Base-by-base conservation (phyloP, 2,113 vertebrate genomes). In the Calidris pygmaea region DNA sequence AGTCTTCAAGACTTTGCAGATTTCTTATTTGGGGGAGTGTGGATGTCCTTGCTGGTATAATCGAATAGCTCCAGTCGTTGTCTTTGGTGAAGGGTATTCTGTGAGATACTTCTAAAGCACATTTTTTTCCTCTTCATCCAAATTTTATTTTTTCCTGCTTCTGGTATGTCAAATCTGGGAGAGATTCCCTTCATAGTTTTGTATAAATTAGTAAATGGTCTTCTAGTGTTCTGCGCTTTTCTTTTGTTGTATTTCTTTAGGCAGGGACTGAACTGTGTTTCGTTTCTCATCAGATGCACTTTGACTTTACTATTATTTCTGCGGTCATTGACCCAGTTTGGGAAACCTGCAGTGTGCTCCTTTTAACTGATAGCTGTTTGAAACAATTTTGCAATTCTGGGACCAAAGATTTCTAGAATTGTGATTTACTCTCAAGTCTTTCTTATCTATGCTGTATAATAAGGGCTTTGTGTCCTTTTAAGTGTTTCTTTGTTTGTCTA, bases 271-370 rank as follows among this genome's bases (percentile, higher is more conserved):
- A 48, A n/a, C 68, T 75, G 26, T 18, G 1, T n/a, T 56, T 17
- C 24, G 4, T 55, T 75, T 85, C 76, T 59, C 29, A n/a, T 56
- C 86, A 55, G 17, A 43, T 60, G 53, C 77, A 30, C 78, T 93
- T 96, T 62, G 82, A 58, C 74, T 85, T 93, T 6, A 21, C 66
- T 95, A 2, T 94, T 62, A 26, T 80, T 94, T 82, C 82, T 92
- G 27, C 60, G 53, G 37, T 58, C 34, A 67, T 48, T 63, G 52
- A 63, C 78, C 50, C 24, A 29, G 2, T 68, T 65, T 73, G 67
- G 72, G 67, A 53, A 87, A 27, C 7, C 34, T 5, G 4, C 2
- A 39, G 22, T 20, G 34, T 41, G 14, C 43, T 87, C 47, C 24
- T 85, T 71, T 50, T 50, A 32, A 39, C 41, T 41, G 48, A 1